Evolutionary conservation across 2,888 invertebrate species (phyloP), one percentile per base, ranked within the genome.

Genomic region (Drosophila mimica): DNA sequence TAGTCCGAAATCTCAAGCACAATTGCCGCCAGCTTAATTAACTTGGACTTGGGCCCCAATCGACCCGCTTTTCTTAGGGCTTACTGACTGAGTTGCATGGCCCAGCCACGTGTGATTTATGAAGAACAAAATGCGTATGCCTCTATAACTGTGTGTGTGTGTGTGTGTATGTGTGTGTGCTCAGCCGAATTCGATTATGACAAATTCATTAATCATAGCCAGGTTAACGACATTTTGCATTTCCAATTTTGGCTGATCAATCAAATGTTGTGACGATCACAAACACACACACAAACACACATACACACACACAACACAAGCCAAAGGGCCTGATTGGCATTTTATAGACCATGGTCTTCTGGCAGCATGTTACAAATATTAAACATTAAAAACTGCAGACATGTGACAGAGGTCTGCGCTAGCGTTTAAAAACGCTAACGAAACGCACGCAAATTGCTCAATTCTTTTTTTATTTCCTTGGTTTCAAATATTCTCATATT

Each of bases 151-250:
- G 17, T 15, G 25, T 25, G 20, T 52, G n/a, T 53, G 33, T 33
- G 4, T 15, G 20, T 33, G 8, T 8, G 8, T 25, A 4, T 15
- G 17, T 54, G 54, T 54, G 34, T 28, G 2, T 53, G 20, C 33
- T 28, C 4, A 30, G 53, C 51, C 70, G 65, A 66, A 60, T 75
- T 77, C 83, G 79, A 75, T 77, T 82, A 81, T 87, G 84, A 82
- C 77, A 82, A 81, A 83, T 89, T 89, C 85, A 85, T 85, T 85
- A 85, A 89, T 85, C 85, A 85, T 74, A 49, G 56, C 51, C 84
- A 84, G 84, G 89, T 89, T 85, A 85, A 85, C 87, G 85, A 82
- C 85, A 87, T 77, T 79, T 81, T 80, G 81, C 81, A 82, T 82
- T 68, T 59, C 38, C 63, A 75, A 51, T 51, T 74, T 79, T 71